Conservation (phyloP, 2,113 vertebrate genomes). For the Sula dactylatra region DNA sequence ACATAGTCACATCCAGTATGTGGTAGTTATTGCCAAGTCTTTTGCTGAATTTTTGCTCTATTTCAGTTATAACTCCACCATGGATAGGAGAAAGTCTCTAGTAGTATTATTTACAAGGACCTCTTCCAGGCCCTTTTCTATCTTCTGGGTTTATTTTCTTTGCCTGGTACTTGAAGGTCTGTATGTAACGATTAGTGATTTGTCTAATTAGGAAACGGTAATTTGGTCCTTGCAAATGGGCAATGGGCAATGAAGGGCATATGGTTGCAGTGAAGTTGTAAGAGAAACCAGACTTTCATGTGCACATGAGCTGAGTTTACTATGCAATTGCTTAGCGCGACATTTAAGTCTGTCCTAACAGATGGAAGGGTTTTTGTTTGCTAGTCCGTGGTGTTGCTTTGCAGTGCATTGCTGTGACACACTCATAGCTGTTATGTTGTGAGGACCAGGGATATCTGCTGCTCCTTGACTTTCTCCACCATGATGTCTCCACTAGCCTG, state of each 20-base stretch:
- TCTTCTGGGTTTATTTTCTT: background rate
- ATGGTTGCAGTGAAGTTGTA: background rate
- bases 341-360: background rate
- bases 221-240: background rate
- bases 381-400: background rate
- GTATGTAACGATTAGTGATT: background rate
- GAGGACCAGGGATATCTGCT: background rate
- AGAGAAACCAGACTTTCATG: background rate
- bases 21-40: background rate
- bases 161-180: background rate
- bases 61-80: background rate
- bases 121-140: background rate
- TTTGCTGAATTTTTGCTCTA: background rate
- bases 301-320: background rate
- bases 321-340: background rate
- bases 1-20: background rate
- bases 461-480: background rate
- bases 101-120: background rate
- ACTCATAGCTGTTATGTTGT: fast-evolving
- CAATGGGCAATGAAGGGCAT: background rate
- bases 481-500: fast-evolving
- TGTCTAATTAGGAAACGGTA: background rate
- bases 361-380: background rate
- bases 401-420: fast-evolving
- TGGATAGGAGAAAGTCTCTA: background rate